Conservation (phyloP, 2,797 vertebrate species). For the Adelosebastes latens region DNA sequence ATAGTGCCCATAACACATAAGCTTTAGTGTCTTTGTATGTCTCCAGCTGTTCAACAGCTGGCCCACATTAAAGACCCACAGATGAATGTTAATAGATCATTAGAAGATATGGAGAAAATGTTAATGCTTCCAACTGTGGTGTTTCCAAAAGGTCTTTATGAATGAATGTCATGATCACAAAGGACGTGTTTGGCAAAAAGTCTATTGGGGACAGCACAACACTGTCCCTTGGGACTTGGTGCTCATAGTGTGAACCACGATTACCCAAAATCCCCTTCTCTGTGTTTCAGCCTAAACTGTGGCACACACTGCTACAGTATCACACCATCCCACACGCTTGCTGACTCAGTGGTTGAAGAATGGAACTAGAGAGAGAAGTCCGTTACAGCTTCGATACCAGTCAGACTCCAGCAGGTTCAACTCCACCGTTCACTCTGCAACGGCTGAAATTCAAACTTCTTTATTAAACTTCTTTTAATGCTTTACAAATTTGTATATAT, state of each 20-base stretch:
- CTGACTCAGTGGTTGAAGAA: constrained; percentile 1
- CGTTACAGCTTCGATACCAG: neutral
- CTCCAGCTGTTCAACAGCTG: neutral
- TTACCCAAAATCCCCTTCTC: neutral
- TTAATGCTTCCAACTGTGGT: neutral
- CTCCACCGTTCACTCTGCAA: neutral
- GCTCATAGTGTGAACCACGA: neutral
- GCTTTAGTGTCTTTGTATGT: neutral
- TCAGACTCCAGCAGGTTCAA: neutral
- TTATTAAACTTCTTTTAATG: too few species aligned
- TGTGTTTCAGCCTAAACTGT: neutral
- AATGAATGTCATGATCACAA: neutral
- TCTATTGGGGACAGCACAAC: neutral
- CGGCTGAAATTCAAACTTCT: neutral
- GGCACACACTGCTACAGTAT: too few species aligned
- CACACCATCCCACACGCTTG: neutral
- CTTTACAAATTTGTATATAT: neutral
- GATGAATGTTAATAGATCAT: neutral
- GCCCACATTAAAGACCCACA: neutral
- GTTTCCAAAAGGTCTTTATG: neutral
- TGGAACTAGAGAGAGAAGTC: neutral
- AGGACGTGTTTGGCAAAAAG: neutral
- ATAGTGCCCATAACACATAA: neutral
- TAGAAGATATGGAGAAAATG: neutral
- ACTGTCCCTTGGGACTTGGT: neutral